Conservation (phyloP, 1,140 invertebrate species). For the Neoseiulus cucumeris region DNA sequence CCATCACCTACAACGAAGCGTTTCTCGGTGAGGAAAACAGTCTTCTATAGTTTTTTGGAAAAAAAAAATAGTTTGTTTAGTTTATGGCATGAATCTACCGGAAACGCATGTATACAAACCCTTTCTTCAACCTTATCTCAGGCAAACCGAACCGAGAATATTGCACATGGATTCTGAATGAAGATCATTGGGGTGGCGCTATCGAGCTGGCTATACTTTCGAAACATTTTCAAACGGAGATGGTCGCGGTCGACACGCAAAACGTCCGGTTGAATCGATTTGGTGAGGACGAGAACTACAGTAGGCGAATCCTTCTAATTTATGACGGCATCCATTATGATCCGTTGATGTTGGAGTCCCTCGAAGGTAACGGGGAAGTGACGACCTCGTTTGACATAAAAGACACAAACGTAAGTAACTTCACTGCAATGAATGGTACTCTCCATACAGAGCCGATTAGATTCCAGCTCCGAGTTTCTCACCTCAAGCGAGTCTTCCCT, state of each 20-base stretch:
- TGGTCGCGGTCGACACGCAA: conserved; percentile 76
- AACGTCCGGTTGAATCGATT: conserved; percentile 75
- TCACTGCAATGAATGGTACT: too few relatives aligned
- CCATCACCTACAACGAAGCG: conserved; percentile 56
- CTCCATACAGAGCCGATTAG: too few relatives aligned
- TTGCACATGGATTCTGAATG: conserved; percentile 56
- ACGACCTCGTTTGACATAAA: background rate
- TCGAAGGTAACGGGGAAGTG: conserved; percentile 18
- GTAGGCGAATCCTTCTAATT: conserved; percentile 60
- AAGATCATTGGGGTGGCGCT: conserved; percentile 66
- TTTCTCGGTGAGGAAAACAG: conserved; percentile 34
- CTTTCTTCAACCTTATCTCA: background rate
- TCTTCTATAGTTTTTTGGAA: too few relatives aligned
- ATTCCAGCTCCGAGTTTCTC: background rate
- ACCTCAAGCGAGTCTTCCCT: conserved; percentile 57
- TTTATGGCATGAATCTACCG: too few relatives aligned
- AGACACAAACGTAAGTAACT: too few relatives aligned
- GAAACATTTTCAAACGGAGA: conserved; percentile 68
- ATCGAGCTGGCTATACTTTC: conserved; percentile 81
- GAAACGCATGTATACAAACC: too few relatives aligned
- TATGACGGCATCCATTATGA: conserved; percentile 96
- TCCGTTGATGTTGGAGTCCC: conserved; percentile 62
- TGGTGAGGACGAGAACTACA: conserved; percentile 73
- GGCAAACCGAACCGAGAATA: conserved; percentile 68
- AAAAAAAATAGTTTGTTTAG: too few relatives aligned